phyloP scores from a whole-genome alignment of 2,888 invertebrate species.

The Bimastos eiseni region DNA sequence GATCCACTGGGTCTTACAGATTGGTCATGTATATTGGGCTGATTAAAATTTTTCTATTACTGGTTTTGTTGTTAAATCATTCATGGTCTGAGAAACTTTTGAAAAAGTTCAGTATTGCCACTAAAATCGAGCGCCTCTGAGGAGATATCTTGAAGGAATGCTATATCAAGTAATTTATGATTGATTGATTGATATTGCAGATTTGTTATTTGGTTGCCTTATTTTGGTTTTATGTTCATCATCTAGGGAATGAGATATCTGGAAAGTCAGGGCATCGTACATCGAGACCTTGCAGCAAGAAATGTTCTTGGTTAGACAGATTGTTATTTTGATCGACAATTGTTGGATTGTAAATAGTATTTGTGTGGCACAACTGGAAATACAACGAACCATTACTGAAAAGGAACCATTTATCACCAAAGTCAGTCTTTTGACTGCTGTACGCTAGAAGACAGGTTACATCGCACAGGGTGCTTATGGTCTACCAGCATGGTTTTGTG shows the following conservation, averaged over 20 bases:
- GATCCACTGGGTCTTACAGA: neutral
- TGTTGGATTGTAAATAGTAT: neutral
- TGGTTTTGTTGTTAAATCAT: neutral
- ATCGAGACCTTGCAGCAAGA: conserved; percentile 92
- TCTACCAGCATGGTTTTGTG: too few relatives aligned
- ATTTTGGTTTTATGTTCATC: conserved; percentile 64
- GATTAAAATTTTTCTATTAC: neutral
- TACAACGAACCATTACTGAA: too few relatives aligned
- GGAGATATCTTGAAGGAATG: too few relatives aligned
- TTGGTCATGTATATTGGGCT: neutral
- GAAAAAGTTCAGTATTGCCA: neutral
- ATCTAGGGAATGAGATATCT: conserved; percentile 84
- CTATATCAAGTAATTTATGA: too few relatives aligned
- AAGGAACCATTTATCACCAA: too few relatives aligned
- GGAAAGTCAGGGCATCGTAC: conserved; percentile 90
- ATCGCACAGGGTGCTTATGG: too few relatives aligned
- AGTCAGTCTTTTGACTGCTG: too few relatives aligned
- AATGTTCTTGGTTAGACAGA: conserved; percentile 75
- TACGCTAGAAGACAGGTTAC: too few relatives aligned
- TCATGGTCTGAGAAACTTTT: neutral
- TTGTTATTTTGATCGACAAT: neutral
- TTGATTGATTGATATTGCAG: too few relatives aligned
- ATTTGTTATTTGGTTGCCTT: too few relatives aligned
- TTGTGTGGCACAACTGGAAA: neutral
- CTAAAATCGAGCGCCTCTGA: too few relatives aligned